phyloP scores from a whole-genome alignment of 1,140 invertebrate species.

The Magallana angulata region DNA sequence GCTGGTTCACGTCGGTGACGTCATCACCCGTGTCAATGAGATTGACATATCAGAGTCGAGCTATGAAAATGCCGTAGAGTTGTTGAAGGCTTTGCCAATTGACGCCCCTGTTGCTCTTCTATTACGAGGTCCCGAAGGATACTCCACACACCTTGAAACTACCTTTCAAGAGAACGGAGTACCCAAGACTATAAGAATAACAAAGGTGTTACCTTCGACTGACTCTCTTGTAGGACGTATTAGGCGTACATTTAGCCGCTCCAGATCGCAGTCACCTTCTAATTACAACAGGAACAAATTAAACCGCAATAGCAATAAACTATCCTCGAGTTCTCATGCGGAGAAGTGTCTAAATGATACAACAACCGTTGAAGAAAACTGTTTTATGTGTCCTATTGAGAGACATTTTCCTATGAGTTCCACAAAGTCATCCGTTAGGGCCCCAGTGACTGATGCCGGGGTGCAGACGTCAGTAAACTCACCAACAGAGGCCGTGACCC shows the following conservation, averaged over 20 bases:
- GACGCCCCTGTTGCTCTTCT: slow-evolving; percentile 68
- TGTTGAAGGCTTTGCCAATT: slow-evolving; percentile 69
- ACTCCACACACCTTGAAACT: slow-evolving; percentile 73
- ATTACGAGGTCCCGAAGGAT: slow-evolving; percentile 71
- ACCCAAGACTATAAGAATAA: slow-evolving; percentile 71
- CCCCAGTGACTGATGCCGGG: slow-evolving; percentile 16
- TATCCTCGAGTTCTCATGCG: slow-evolving; percentile 32
- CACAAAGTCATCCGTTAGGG: background rate
- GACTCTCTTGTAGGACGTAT: slow-evolving; percentile 70
- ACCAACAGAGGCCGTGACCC: background rate
- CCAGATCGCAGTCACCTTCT: slow-evolving; percentile 59
- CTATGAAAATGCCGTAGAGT: slow-evolving; percentile 71
- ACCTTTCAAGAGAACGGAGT: slow-evolving; percentile 71
- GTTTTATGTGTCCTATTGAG: slow-evolving; percentile 48
- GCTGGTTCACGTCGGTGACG: slow-evolving; percentile 72
- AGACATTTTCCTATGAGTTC: slow-evolving; percentile 33
- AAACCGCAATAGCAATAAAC: slow-evolving; percentile 39
- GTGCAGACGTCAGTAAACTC: background rate
- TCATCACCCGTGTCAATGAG: slow-evolving; percentile 74
- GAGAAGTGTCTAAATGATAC: background rate
- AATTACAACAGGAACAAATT: slow-evolving; percentile 52
- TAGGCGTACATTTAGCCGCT: slow-evolving; percentile 60
- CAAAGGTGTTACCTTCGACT: slow-evolving; percentile 63
- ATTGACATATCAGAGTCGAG: slow-evolving; percentile 70
- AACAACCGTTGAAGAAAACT: slow-evolving; percentile 40